A percentile compares a stretch with the other conserved stretches of the same genome.
Evolutionary conservation across 2,888 invertebrate genomes (phyloP).

Genomic region (Dinocampus coccinellae): DNA sequence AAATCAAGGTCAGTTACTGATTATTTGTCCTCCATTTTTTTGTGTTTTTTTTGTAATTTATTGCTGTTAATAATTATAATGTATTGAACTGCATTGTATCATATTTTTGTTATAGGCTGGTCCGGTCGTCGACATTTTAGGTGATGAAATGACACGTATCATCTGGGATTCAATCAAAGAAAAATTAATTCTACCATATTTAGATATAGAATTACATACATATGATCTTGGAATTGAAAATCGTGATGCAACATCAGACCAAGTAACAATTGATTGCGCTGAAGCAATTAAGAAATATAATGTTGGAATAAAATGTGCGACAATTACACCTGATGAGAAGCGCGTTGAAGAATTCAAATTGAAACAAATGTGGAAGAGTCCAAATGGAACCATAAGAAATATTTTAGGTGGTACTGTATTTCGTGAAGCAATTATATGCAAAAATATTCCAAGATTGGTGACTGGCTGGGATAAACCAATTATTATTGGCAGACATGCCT

Average conservation of each 20-base stretch:
- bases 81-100: not conserved
- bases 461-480: constrained; percentile 96
- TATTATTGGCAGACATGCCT: constrained; percentile 98
- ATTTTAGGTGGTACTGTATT: constrained; percentile 88
- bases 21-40: not conserved
- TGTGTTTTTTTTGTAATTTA: not conserved
- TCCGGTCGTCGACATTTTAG: constrained; percentile 91
- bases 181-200: constrained; percentile 94
- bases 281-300: constrained; percentile 97
- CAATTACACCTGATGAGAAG: constrained; percentile 98
- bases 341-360: constrained; percentile 92
- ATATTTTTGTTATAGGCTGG: constrained; percentile 73
- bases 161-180: constrained; percentile 99
- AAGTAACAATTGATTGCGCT: constrained; percentile 97
- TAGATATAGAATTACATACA: constrained; percentile 93
- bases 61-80: not conserved
- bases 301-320: constrained; percentile 98
- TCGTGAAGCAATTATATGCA: constrained; percentile 89
- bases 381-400: constrained; percentile 90
- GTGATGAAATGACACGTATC: constrained; percentile 97
- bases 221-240: constrained; percentile 97
- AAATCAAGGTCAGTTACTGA: constrained; percentile 59
- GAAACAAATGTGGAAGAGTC: constrained; percentile 93
- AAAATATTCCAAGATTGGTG: constrained; percentile 95
- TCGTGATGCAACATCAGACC: constrained; percentile 93